Evolutionary conservation across 1,140 invertebrate species (phyloP), one percentile per base, ranked within the genome.

Genomic region (Pseudomyrmex pallidus): DNA sequence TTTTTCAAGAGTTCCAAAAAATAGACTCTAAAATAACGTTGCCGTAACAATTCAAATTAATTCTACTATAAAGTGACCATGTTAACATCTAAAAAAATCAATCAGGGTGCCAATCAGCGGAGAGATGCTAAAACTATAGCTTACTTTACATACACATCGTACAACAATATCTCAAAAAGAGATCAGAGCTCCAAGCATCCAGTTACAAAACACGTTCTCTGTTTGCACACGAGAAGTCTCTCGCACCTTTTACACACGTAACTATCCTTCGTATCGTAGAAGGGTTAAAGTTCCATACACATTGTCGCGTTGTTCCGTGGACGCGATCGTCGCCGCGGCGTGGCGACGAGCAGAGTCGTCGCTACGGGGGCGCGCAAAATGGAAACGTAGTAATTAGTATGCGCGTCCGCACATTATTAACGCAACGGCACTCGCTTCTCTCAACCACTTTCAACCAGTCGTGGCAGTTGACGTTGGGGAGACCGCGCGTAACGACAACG

Each of bases 301-400:
- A 20, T 56, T 15, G 13, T 35, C 12, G 5, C 13, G 22, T 4
- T 20, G 15, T 72, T 35, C 17, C 22, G 48, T 8, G 67, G 3
- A 72, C 8, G 5, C 35, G 66, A 72, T 80, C 57, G 17, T 80
- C 56, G 44, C 44, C 7, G 54, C 62, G 15, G 22, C 22, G 50
- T 25, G 56, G 50, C 85, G 56, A 17, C 3, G 62, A 66, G 54
- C 48, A 82, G 46, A 70, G 73, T 63, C 84, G 35, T 35, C 35
- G 35, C 5, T 5, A 80, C 35, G 72, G 35, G 20, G 63, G 74
- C 86, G 64, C 68, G 83, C 90, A 92, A 93, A 92, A 93, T 93
- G 92, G 91, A 91, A 92, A 89, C 89, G 86, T 82, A 83, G 90
- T 93, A 94, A 94, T 94, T 94, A 94, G 93, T 94, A 93, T 92